phyloP scores from a whole-genome alignment of 2,797 vertebrate species.

The Epinephelus coioides region DNA sequence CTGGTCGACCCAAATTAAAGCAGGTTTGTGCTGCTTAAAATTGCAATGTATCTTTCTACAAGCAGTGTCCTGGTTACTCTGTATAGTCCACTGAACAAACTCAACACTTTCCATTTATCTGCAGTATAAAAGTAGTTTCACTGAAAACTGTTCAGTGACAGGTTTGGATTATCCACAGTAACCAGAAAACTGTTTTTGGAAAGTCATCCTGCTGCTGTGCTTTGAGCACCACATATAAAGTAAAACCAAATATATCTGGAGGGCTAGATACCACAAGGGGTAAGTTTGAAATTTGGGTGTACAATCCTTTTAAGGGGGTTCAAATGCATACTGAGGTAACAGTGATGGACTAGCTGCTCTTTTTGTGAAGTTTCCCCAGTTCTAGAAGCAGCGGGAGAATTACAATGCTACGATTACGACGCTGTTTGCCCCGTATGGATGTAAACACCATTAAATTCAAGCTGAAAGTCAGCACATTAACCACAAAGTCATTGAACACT shows the following conservation, averaged over 20 bases:
- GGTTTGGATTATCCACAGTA: background rate
- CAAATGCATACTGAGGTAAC: background rate
- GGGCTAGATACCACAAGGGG: too few relatives aligned
- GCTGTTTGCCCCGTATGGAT: background rate
- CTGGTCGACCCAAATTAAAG: background rate
- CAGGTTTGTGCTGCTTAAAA: constrained; percentile 6
- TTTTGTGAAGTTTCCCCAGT: background rate
- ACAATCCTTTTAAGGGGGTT: background rate
- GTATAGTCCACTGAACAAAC: background rate
- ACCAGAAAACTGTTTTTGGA: background rate
- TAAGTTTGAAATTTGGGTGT: background rate
- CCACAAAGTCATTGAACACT: background rate
- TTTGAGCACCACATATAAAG: background rate
- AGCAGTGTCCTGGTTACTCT: background rate
- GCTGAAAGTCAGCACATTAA: constrained; percentile 1
- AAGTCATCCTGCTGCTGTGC: background rate
- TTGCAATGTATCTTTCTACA: background rate
- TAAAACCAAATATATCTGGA: background rate
- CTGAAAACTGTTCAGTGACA: background rate
- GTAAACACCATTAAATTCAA: constrained; percentile 2
- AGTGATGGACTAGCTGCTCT: too few relatives aligned
- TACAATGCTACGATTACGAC: background rate
- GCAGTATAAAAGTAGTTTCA: background rate
- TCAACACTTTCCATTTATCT: constrained; percentile 18
- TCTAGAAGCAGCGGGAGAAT: background rate